A percentile compares a stretch with the other conserved stretches of the same genome.
phyloP scores from a whole-genome alignment of 2,888 invertebrate species.

The Synergus umbraculus region DNA sequence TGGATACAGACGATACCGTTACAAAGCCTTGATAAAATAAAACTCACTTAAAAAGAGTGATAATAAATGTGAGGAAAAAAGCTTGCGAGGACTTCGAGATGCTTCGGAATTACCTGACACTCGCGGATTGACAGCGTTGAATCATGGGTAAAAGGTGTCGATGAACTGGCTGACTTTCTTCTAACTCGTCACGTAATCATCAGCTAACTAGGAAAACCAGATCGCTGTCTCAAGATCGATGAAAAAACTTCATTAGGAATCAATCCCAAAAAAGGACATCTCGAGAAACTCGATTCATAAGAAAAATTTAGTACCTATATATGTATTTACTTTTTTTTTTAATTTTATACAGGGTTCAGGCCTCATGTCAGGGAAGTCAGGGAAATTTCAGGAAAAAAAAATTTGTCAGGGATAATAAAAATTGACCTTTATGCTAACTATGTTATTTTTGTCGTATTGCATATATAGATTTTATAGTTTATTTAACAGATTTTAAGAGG shows the following conservation, averaged over 20 bases:
- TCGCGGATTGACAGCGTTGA: constrained; percentile 8
- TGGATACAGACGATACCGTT: not conserved
- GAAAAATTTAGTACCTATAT: not conserved
- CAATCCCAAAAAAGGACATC: not conserved
- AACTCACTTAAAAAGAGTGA: not conserved
- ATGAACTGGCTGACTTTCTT: constrained; percentile 66
- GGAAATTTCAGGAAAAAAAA: no score
- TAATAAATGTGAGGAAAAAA: not conserved
- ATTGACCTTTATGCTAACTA: no score
- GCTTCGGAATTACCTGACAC: constrained; percentile 27
- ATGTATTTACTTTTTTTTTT: no score
- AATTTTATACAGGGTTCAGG: no score
- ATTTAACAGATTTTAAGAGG: no score
- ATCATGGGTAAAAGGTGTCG: constrained; percentile 58
- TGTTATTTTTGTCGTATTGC: no score
- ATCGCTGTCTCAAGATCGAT: constrained; percentile 31
- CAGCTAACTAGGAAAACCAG: constrained; percentile 29
- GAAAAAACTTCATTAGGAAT: constrained; percentile 24
- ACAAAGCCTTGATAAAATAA: not conserved
- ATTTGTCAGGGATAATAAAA: no score
- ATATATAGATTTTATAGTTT: no score
- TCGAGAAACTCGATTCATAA: not conserved
- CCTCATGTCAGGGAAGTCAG: no score
- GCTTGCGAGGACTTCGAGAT: not conserved
- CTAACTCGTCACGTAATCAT: constrained; percentile 47